Conservation (phyloP, 2,888 invertebrate species). For the Harpalus rufipes region DNA sequence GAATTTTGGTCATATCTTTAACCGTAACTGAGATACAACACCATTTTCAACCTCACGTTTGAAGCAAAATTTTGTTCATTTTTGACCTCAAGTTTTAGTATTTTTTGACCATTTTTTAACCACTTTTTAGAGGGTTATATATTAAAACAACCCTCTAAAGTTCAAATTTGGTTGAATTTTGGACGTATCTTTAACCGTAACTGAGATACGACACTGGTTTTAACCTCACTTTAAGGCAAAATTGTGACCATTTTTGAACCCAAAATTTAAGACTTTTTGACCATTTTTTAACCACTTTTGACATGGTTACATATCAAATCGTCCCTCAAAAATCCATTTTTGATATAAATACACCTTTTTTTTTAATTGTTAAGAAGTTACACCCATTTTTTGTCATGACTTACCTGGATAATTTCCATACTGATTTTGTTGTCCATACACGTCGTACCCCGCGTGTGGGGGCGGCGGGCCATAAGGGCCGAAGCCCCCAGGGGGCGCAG, state of each 20-base stretch:
- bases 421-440: slow-evolving; percentile 67
- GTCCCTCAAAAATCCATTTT: not conserved
- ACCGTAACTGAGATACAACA: not conserved
- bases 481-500: slow-evolving; percentile 33
- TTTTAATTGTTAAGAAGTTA: not conserved
- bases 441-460: slow-evolving; percentile 50
- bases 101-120: not conserved
- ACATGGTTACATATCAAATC: not conserved
- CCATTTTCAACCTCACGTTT: not conserved
- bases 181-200: not conserved
- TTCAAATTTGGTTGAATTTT: not conserved
- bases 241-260: not conserved
- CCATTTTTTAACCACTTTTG: not conserved
- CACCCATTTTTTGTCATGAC: not conserved
- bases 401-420: slow-evolving; percentile 67
- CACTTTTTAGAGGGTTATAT: not conserved
- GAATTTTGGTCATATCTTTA: not conserved
- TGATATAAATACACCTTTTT: not conserved
- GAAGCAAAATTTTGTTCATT: too few species aligned
- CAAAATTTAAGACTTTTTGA: not conserved
- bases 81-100: not conserved
- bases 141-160: too few species aligned
- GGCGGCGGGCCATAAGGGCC: slow-evolving; percentile 61
- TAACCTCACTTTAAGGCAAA: not conserved
- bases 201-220: too few species aligned